phyloP scores from a whole-genome alignment of 2,888 invertebrate genomes.

The Athripsodes cinereus region DNA sequence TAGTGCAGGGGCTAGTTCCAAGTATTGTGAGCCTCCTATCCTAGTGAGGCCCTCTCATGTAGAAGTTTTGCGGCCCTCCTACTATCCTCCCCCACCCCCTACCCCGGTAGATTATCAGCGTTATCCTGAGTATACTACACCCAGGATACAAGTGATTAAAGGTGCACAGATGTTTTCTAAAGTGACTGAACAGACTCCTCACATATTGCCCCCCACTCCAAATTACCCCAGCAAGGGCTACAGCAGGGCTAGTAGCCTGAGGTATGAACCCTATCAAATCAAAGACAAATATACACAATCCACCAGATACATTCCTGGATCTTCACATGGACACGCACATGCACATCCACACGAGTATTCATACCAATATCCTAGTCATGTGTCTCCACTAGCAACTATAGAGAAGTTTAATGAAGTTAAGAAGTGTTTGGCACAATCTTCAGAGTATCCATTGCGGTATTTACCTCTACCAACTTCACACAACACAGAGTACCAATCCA shows the following conservation, averaged over 20 bases:
- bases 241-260: slow-evolving; percentile 19
- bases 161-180: slow-evolving; percentile 14
- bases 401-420: slow-evolving; percentile 13
- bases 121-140: slow-evolving; percentile 12
- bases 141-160: slow-evolving; percentile 15
- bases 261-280: slow-evolving; percentile 44
- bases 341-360: slow-evolving; percentile 30
- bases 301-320: slow-evolving; percentile 6
- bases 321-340: slow-evolving; percentile 34
- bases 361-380: slow-evolving; percentile 16
- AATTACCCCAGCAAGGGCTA: slow-evolving; percentile 13
- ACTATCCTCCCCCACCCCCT: not conserved
- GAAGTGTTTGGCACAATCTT: not conserved
- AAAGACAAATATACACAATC: slow-evolving; percentile 42
- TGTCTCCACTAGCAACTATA: not conserved
- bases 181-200: slow-evolving; percentile 13
- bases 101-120: not conserved
- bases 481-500: slow-evolving; percentile 7
- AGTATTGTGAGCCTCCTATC: slow-evolving; percentile 15
- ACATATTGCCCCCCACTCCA: slow-evolving; percentile 3
- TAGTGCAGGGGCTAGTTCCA: slow-evolving; percentile 2
- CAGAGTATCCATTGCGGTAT: slow-evolving; percentile 10
- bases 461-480: slow-evolving; percentile 10
- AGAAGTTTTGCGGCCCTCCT: not conserved
- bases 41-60: slow-evolving; percentile 5